phyloP scores from a whole-genome alignment of 2,797 vertebrate species.

The Poeciliopsis presidionis region DNA sequence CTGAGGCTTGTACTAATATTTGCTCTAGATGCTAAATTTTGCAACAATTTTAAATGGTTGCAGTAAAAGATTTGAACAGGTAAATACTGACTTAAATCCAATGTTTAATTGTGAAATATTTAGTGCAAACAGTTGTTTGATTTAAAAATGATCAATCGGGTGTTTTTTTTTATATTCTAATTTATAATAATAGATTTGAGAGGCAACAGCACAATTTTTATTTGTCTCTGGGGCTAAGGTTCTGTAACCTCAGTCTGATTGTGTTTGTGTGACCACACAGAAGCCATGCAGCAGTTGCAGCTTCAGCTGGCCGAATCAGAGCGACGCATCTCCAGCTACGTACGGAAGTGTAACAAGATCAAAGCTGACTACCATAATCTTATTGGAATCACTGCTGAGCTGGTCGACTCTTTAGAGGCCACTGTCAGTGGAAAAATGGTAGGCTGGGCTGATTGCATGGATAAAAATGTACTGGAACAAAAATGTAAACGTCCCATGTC shows the following conservation, averaged over 20 bases:
- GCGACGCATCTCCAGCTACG: constrained; percentile 78
- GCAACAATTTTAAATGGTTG: background rate
- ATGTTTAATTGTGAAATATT: background rate
- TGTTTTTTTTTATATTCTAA: background rate
- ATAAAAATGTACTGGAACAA: background rate
- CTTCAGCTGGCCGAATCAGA: constrained; percentile 88
- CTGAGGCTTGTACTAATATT: background rate
- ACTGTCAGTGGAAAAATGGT: constrained; percentile 94
- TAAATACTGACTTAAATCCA: constrained; percentile 6
- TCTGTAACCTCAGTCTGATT: background rate
- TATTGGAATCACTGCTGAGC: constrained; percentile 91
- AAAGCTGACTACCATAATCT: constrained; percentile 90
- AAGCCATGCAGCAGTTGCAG: constrained; percentile 79
- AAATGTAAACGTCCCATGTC: too few relatives aligned
- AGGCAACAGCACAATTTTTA: too few relatives aligned
- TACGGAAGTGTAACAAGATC: constrained; percentile 86
- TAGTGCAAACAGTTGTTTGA: background rate
- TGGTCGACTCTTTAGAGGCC: constrained; percentile 93
- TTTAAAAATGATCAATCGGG: background rate
- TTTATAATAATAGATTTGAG: background rate
- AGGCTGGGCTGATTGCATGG: constrained; percentile 44
- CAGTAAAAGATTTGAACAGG: background rate
- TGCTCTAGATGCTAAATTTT: background rate
- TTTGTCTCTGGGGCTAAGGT: background rate
- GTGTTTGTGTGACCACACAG: constrained; percentile 55